Base-by-base conservation (phyloP, 2,888 invertebrate species). In the Athripsodes cinereus region DNA sequence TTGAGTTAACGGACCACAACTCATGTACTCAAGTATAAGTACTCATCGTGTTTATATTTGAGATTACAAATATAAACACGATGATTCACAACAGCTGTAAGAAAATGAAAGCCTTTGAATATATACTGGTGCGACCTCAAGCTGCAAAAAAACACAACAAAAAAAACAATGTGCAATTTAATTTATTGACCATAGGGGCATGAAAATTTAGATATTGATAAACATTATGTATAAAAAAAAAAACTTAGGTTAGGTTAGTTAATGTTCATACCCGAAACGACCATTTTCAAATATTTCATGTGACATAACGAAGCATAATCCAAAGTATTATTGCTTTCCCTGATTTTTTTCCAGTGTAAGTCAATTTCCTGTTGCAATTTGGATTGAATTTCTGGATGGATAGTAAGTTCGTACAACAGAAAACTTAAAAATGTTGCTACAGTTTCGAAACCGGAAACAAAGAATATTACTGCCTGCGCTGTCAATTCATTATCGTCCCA, bases 251-350 rank as follows among this genome's bases (percentile, higher is more conserved):
- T 31, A 31, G 11, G 8, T 8, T 31, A 31, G 31, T 31, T 6
- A 8, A 31, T 31, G 6, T 46, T 46, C 47, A 19, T 21, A 80
- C 80, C 80, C 65, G 81, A 79, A 0, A 83, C 66, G 0, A 84
- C 81, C 81, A 82, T 81, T 55, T 84, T 83, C 72, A 85, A 67
- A 59, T 84, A 85, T n/a, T 74, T 73, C 81, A 85, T 76, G 22
- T 72, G 72, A 55, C 76, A 72, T 0, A 84, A 68, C 1, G 71
- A 70, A 22, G 78, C 79, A 62, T 81, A 83, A 48, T 72, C 74
- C 0, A 82, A 68, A 19, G 71, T 72, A 3, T 72, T 74, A 0
- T 70, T 73, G 2, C 72, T 71, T n/a, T 73, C 72, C 1, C 64
- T 65, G 22, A 0, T 40, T 19, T 18, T 16, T 18, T 20, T 5